phyloP scores from a whole-genome alignment of 2,888 invertebrate genomes.

The Salticus scenicus region DNA sequence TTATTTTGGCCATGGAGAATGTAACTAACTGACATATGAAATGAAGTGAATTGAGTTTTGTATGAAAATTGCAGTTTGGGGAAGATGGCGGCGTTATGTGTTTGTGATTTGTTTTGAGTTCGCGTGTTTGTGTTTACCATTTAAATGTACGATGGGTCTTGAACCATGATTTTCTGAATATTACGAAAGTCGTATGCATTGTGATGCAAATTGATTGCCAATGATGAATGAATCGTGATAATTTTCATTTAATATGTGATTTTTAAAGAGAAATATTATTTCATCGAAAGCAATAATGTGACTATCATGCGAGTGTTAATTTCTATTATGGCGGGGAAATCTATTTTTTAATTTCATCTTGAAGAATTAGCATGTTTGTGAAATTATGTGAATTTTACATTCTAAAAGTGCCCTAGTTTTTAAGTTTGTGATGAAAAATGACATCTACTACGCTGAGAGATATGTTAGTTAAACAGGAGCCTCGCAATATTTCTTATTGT shows the following conservation, averaged over 20 bases:
- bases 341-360: neutral
- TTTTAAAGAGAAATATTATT: neutral
- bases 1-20: no score
- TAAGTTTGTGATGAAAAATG: conserved; percentile 32
- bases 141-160: neutral
- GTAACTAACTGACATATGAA: no score
- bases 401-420: neutral
- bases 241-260: neutral
- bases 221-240: neutral
- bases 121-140: conserved; percentile 65
- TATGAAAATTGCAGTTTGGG: conserved; percentile 36
- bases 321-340: neutral
- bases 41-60: conserved; percentile 14
- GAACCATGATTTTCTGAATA: neutral
- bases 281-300: conserved; percentile 9
- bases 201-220: neutral
- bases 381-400: neutral
- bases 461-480: conserved; percentile 64
- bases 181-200: neutral
- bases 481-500: conserved; percentile 28
- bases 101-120: conserved; percentile 58
- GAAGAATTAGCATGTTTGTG: neutral
- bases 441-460: conserved; percentile 55
- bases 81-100: conserved; percentile 65
- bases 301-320: conserved; percentile 41